phyloP scores from a whole-genome alignment of 2,797 vertebrate genomes.

The Potorous gilbertii region DNA sequence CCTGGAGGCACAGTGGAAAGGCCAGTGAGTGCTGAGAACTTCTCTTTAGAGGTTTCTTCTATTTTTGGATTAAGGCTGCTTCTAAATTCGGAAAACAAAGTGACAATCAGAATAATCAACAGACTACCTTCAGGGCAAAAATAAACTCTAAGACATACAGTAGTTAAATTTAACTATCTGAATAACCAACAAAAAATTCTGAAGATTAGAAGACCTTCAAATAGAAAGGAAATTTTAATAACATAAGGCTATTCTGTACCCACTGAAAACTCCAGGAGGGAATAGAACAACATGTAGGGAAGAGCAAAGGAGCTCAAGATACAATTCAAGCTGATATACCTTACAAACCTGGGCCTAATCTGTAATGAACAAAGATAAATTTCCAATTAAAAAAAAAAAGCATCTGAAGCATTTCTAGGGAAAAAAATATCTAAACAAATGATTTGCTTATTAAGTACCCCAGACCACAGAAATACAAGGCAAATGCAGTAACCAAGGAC shows the following conservation, averaged over 20 bases:
- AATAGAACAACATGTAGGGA: background rate
- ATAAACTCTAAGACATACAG: no score
- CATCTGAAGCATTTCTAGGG: background rate
- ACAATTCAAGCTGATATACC: background rate
- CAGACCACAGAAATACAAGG: background rate
- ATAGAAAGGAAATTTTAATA: background rate
- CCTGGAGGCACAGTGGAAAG: background rate
- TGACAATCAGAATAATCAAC: background rate
- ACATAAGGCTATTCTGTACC: background rate
- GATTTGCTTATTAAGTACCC: background rate
- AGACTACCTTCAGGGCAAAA: background rate
- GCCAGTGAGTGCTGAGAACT: rapidly evolving
- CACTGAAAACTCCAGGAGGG: background rate
- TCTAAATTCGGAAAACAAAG: background rate
- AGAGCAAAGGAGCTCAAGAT: background rate
- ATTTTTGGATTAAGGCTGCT: background rate
- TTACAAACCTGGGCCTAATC: background rate
- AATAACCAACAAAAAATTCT: no score
- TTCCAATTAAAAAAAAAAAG: background rate
- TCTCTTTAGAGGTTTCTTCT: background rate
- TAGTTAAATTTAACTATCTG: no score
- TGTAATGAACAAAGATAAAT: background rate
- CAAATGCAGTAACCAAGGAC: background rate
- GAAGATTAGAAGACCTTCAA: background rate
- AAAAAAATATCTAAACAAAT: background rate